These are phyloP conservation scores for Torymus tubicola DNA, from an alignment of 2,888 invertebrate species.

Conservation along the genomic window DNA sequence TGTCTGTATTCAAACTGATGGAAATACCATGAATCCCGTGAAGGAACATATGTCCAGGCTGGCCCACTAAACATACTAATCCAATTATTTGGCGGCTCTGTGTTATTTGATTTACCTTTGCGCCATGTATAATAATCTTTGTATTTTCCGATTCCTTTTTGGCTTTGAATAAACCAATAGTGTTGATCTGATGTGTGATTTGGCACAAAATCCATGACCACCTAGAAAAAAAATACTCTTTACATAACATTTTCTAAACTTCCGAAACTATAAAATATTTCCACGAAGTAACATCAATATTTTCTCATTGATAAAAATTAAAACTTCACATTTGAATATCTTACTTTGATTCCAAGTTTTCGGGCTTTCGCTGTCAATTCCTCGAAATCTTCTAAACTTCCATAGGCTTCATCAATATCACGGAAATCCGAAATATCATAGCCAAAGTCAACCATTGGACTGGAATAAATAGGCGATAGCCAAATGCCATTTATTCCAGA, in stretches of 20 bases:
- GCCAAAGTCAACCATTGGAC: conserved; percentile 91
- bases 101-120: conserved; percentile 62
- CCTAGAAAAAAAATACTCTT: conserved; percentile 70
- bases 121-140: conserved; percentile 79
- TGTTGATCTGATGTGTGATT: conserved; percentile 78
- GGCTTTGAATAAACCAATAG: conserved; percentile 78
- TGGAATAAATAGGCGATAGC: conserved; percentile 90
- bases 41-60: conserved; percentile 77
- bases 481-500: conserved; percentile 86
- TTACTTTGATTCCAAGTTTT: conserved; percentile 77
- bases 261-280: no score
- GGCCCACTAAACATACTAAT: conserved; percentile 78
- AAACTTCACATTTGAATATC: conserved; percentile 63
- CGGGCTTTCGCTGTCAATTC: conserved; percentile 79
- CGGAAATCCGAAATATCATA: conserved; percentile 91
- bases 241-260: no score
- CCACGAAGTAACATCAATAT: conserved; percentile 64
- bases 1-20: conserved; percentile 78
- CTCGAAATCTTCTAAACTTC: conserved; percentile 85
- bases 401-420: conserved; percentile 85
- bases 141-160: conserved; percentile 70
- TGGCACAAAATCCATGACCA: conserved; percentile 83
- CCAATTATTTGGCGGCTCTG: conserved; percentile 76
- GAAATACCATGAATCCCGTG: conserved; percentile 77
- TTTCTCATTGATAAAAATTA: neutral